Base-by-base conservation (phyloP, 1,140 invertebrate species). In the Mylabris phalerata region DNA sequence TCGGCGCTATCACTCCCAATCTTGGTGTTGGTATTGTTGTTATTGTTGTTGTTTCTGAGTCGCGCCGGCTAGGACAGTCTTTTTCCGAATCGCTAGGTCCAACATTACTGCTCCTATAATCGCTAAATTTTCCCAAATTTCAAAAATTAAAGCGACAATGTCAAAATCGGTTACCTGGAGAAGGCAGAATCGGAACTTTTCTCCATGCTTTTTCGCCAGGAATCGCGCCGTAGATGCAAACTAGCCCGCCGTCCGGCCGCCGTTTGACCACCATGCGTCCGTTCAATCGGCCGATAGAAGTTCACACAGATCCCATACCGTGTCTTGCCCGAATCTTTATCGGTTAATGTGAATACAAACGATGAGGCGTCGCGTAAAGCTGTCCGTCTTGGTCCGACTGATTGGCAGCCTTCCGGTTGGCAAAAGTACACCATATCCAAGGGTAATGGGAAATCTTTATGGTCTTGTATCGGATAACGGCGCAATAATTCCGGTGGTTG, bases 381-480 rank as follows among this genome's bases (percentile, higher is more conserved):
- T 45, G 88, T 89, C 61, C 90, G 82, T 70, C 90, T 86, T 3
- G 90, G 91, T 25, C 92, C 93, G 45, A 93, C 88, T 62, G 86
- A 94, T 55, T 92, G 84, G 71, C 96, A 98, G 48, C 97, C 97
- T 79, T 99, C 98, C 0, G 98, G 98, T 76, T 99, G 98, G 74
- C 98, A 99, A 78, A 99, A 99, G 72, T 96, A 98, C 5, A 98
- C 95, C 83, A 99, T 96, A 77, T 99, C 97, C 67, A 95, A 78
- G 1, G 97, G 95, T 59, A 99, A 78, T 1, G 92, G 89, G 77
- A 99, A 99, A 76, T 99, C 98, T 72, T 90, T 88, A 75, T 99
- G 97, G 76, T 99, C 96, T 61, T 96, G 92, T 5, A 93, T 81
- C 0, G 97, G 97, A 77, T 98, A 99, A n/a, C 96, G 83, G 38